Percentiles rank a stretch among this genome's conserved stretches.
phyloP scores from a whole-genome alignment of 2,113 vertebrate genomes.

The Aspiorhynchus laticeps region DNA sequence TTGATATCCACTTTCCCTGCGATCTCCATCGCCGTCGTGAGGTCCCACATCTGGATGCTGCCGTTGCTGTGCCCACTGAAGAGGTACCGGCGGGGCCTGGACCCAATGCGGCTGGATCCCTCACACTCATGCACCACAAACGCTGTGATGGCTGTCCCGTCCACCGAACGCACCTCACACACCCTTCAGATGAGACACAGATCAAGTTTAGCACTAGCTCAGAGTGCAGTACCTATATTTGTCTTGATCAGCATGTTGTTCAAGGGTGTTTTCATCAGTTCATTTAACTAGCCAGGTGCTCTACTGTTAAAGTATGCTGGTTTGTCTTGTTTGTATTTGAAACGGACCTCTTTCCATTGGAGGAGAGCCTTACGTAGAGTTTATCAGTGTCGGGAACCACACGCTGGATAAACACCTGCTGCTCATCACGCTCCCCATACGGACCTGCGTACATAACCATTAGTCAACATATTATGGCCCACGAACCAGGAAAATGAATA shows the following conservation, averaged over 20 bases:
- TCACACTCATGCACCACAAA: conserved; percentile 93
- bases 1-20: conserved; percentile 77
- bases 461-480: neutral
- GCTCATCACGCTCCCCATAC: conserved; percentile 88
- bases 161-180: conserved; percentile 87
- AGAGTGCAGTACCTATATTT: no score
- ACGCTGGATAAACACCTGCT: conserved; percentile 92
- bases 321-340: neutral
- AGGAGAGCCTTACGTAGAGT: conserved; percentile 87
- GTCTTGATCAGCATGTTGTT: neutral
- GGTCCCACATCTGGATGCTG: conserved; percentile 93
- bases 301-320: neutral
- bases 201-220: neutral
- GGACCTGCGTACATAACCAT: conserved; percentile 74
- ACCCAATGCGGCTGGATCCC: conserved; percentile 87
- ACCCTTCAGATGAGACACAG: conserved; percentile 70
- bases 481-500: no score
- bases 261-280: neutral
- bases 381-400: conserved; percentile 87
- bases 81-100: conserved; percentile 83
- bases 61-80: conserved; percentile 90
- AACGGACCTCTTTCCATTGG: conserved; percentile 88
- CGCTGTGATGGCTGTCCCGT: conserved; percentile 81
- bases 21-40: conserved; percentile 89
- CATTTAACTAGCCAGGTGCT: neutral